These are phyloP conservation scores for Gymnoscopelus braueri DNA, from an alignment of 2,797 vertebrate genomes.

Conservation along the genomic window DNA sequence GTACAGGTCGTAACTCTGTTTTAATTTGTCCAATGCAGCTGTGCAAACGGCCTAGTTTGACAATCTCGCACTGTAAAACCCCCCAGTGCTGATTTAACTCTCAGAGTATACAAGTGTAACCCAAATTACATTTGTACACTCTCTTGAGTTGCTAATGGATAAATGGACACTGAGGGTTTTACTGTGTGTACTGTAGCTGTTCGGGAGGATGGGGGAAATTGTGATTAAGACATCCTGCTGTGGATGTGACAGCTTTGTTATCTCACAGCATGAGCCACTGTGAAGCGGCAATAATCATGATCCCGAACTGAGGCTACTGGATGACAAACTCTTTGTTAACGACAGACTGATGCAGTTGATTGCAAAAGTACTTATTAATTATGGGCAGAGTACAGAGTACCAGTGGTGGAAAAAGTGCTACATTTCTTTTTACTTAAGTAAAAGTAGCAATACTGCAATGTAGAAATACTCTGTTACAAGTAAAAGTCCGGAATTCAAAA, in stretches of 20 bases:
- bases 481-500: too few relatives aligned
- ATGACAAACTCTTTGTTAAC: neutral
- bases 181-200: neutral
- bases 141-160: too few relatives aligned
- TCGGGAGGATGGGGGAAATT: neutral
- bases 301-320: neutral
- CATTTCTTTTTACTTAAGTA: too few relatives aligned
- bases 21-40: neutral
- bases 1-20: neutral
- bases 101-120: too few relatives aligned
- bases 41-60: neutral
- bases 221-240: neutral
- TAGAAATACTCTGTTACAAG: too few relatives aligned
- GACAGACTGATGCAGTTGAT: neutral
- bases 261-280: neutral
- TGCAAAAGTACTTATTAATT: neutral
- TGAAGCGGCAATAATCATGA: neutral
- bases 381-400: neutral
- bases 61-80: neutral
- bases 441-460: too few relatives aligned
- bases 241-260: constrained; percentile 2
- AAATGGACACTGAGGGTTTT: too few relatives aligned
- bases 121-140: too few relatives aligned
- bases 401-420: too few relatives aligned
- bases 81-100: too few relatives aligned